phyloP scores from a whole-genome alignment of 2,113 vertebrate genomes.

The Cyanocitta stelleri region DNA sequence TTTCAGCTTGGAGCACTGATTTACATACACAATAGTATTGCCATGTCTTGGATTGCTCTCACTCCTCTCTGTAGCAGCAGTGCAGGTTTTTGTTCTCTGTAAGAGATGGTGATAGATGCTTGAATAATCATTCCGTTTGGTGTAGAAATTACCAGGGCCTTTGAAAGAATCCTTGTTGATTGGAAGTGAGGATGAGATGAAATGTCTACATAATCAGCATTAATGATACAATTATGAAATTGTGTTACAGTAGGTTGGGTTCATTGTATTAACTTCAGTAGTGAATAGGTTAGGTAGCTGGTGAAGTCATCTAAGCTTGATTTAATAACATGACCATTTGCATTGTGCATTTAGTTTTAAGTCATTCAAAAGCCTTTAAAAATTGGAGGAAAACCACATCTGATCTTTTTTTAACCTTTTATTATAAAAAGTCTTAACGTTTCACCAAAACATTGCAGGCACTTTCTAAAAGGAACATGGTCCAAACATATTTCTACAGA shows the following conservation, averaged over 20 bases:
- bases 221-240: neutral
- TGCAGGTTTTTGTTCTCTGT: neutral
- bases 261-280: neutral
- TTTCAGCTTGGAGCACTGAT: neutral
- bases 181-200: neutral
- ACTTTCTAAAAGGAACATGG: rapidly evolving
- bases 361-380: neutral
- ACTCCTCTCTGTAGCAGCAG: neutral
- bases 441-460: neutral
- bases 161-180: neutral
- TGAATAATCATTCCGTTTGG: neutral
- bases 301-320: neutral
- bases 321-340: neutral
- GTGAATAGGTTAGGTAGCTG: neutral
- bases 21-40: neutral
- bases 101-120: neutral
- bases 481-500: neutral
- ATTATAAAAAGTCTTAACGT: neutral
- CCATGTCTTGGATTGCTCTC: neutral
- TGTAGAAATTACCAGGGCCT: neutral
- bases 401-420: neutral
- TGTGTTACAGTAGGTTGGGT: neutral
- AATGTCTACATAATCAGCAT: neutral
- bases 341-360: neutral
- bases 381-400: neutral